Evolutionary conservation across 2,113 vertebrate genomes (phyloP), one percentile per base, ranked within the genome.

Genomic region (Saimiri boliviensis): DNA sequence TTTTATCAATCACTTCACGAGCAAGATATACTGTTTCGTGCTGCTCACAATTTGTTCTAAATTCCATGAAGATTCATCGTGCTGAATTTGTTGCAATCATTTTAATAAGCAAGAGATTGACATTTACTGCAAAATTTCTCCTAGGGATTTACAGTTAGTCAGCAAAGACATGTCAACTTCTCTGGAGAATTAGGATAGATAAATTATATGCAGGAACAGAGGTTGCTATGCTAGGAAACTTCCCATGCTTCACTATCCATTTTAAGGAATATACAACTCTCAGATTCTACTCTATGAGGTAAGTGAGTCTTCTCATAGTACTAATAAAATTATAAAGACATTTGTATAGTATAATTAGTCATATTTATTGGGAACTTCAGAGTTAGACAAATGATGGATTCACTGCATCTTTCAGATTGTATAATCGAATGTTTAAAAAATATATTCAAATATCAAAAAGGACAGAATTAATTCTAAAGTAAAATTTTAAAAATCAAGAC

Each of bases 51-150:
- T 86, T 71, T 89, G 21, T 70, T 85, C 71, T 94, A 85, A 96
- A 97, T 95, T 89, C 88, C 96, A 93, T 27, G 81, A 92, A 91
- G 91, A 82, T 85, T 88, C 91, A 92, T 97, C 83, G 85, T 76
- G 66, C 23, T 70, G n/a, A 94, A 92, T 85, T 60, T 95, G 92
- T 95, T 77, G 89, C 32, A 94, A 63, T 96, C 83, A 83, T 86
- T 93, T 94, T 93, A 89, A 94, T 94, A 97, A 96, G 95, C 56
- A 95, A 95, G 77, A 95, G 20, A 82, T 68, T 81, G 58, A 93
- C 58, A 96, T 96, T 92, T 92, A 92, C 96, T 90, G 93, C 94
- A 97, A 91, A 95, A 96, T 86, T 73, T 95, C 88, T 94, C 82
- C 86, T 63, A 84, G 63, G 71, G 25, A 92, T 74, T 96, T 94